Evolutionary conservation across 2,888 invertebrate genomes (phyloP).

Genomic region (Rhagium mordax): DNA sequence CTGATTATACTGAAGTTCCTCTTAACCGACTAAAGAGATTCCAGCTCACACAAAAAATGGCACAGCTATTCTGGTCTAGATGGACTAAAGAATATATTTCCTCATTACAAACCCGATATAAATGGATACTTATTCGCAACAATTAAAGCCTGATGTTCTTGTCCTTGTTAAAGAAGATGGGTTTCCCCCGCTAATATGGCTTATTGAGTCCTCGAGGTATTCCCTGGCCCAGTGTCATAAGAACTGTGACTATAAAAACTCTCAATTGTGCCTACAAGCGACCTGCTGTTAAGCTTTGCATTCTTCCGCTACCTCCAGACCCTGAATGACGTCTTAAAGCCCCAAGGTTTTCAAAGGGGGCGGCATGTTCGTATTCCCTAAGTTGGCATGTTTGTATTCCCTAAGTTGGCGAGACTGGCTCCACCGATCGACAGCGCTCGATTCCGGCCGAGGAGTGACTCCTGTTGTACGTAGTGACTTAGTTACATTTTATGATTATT

Average conservation of each 20-base stretch:
- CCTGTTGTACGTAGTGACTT: too few relatives aligned
- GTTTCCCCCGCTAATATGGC: constrained; percentile 36
- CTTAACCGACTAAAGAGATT: not conserved
- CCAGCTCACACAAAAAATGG: constrained; percentile 15
- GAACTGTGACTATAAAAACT: constrained; percentile 28
- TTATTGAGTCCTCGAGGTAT: constrained; percentile 18
- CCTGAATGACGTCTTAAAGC: constrained; percentile 21
- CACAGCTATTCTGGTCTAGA: constrained; percentile 16
- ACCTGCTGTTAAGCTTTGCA: constrained; percentile 29
- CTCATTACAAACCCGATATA: constrained; percentile 23
- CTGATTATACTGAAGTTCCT: not conserved
- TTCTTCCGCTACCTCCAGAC: constrained; percentile 15
- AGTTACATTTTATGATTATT: too few relatives aligned
- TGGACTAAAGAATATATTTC: constrained; percentile 13
- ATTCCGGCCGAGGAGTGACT: too few relatives aligned
- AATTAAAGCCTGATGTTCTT: constrained; percentile 29
- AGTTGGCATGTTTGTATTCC: too few relatives aligned
- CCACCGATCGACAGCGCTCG: too few relatives aligned
- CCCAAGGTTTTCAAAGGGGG: constrained; percentile 24
- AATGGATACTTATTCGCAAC: constrained; percentile 32
- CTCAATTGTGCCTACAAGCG: constrained; percentile 11
- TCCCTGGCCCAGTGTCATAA: constrained; percentile 24
- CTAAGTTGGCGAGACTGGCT: too few relatives aligned
- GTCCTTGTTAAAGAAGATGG: constrained; percentile 39
- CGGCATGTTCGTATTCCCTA: not conserved